Base-by-base conservation (phyloP, 2,888 invertebrate genomes). In the Cosmia trapezina region DNA sequence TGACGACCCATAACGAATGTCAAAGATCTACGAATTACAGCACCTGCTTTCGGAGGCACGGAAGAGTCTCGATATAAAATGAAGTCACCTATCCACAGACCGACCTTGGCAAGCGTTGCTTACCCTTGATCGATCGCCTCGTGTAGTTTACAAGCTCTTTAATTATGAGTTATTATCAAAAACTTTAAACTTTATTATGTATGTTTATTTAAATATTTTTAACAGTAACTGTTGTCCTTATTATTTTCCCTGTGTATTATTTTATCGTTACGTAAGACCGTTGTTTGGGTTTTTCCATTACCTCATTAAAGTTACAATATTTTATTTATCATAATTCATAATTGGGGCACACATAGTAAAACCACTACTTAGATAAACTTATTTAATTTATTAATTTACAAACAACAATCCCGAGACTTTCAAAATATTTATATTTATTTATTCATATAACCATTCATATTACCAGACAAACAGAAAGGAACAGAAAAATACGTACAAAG, bases 171-270 rank as follows among this genome's bases (percentile, higher is more conserved):
- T 28, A 12, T 37, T 47, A 37, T 33, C 33, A 14, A 54, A 28
- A 60, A 33, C 9, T 19, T 56, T 2, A 28, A 2, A 57, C 11
- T 57, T 33, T 33, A 19, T 1, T 57, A 33, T 19, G 19, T 8
- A 37, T 14, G 8, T 14, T 59, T 4, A 37, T 12, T 0, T 37
- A 12, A 41, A 57, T 51, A 51, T 70, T 57, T 43, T 7, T 7
- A 14, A 14, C 4, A 3, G 14, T n/a, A 17, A 8, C 19, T 17
- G 4, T 45, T 73, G 12, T 53, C 59, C 51, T 66, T 66, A 53
- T 59, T 59, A 45, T 65, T 73, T 66, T 76, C 17, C 65, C 28
- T n/a, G 12, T n/a, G 12, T 73, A 8, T n/a, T 73, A 8, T n/a
- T 56, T 33, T 43, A 57, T 70, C 9, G 0, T 22, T 51, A 63